Conservation (phyloP, 35 echinoderm and acorn worm genomes). For the Apostichopus californicus region DNA sequence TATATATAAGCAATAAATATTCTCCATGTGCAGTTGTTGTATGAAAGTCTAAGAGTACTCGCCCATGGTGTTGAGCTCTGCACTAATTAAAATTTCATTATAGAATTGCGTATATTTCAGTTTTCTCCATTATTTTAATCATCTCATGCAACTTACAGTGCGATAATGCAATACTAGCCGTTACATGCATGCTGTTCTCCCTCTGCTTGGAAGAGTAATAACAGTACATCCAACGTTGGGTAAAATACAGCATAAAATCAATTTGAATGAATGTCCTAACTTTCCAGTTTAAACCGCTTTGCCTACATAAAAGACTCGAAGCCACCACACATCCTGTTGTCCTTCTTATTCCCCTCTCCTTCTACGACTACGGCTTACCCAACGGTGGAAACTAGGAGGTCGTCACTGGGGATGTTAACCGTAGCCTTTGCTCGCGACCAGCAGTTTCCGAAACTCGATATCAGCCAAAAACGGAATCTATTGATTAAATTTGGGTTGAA, state of each 20-base stretch:
- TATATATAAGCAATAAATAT: no score
- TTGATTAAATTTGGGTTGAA: slow-evolving; percentile 41
- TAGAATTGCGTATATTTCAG: no score
- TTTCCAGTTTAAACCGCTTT: no score
- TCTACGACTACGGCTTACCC: neutral
- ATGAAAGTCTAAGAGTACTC: no score
- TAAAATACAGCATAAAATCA: neutral
- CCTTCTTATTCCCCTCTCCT: no score
- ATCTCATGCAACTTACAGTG: no score
- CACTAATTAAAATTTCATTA: no score
- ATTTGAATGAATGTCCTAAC: neutral
- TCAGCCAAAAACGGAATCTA: slow-evolving; percentile 1
- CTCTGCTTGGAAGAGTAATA: neutral
- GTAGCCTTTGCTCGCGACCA: neutral
- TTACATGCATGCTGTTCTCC: no score
- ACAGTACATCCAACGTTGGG: neutral
- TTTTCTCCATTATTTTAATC: no score
- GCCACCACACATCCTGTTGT: neutral
- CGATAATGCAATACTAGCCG: no score
- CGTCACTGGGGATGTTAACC: neutral
- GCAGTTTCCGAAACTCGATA: slow-evolving; percentile 18
- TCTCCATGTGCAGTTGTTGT: no score
- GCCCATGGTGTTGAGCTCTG: no score
- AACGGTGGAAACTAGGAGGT: slow-evolving; percentile 17
- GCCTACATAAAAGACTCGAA: neutral